A percentile compares a stretch with the other conserved stretches of the same genome.
These are phyloP conservation scores for Sclerurus mexicanus DNA, from an alignment of 2,113 vertebrate species.

Conservation along the genomic window DNA sequence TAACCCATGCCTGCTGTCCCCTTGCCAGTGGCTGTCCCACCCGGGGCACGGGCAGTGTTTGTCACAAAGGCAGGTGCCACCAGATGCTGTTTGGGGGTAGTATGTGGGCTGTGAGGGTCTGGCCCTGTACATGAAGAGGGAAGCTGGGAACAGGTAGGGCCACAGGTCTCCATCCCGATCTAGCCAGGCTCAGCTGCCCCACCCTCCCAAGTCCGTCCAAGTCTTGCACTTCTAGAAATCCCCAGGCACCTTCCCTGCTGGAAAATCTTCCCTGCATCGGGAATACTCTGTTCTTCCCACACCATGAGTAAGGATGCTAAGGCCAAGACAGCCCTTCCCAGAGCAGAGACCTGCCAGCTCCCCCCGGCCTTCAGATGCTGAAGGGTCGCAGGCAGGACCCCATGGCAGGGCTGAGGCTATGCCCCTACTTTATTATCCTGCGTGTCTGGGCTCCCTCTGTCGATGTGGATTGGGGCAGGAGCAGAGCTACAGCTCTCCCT, in stretches of 20 bases:
- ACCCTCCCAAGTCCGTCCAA: accelerated
- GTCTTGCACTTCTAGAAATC: background rate
- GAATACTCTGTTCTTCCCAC: background rate
- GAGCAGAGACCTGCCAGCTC: background rate
- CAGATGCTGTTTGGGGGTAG: background rate
- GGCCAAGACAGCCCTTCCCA: background rate
- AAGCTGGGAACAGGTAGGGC: background rate
- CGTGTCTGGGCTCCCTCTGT: background rate
- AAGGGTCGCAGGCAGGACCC: background rate
- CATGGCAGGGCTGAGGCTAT: background rate
- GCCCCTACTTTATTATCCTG: background rate
- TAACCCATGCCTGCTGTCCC: background rate
- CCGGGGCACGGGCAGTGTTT: background rate
- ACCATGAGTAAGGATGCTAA: background rate
- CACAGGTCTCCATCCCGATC: background rate
- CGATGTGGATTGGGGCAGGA: background rate
- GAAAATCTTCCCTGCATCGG: accelerated
- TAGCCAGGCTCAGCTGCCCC: background rate
- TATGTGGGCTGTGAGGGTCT: background rate
- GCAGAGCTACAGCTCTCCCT: background rate
- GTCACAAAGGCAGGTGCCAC: background rate
- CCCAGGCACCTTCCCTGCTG: background rate
- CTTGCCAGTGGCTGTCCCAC: background rate
- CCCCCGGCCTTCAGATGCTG: background rate
- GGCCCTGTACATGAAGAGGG: background rate